Conservation (phyloP, 2,888 invertebrate species). For the Leistus spinibarbis region DNA sequence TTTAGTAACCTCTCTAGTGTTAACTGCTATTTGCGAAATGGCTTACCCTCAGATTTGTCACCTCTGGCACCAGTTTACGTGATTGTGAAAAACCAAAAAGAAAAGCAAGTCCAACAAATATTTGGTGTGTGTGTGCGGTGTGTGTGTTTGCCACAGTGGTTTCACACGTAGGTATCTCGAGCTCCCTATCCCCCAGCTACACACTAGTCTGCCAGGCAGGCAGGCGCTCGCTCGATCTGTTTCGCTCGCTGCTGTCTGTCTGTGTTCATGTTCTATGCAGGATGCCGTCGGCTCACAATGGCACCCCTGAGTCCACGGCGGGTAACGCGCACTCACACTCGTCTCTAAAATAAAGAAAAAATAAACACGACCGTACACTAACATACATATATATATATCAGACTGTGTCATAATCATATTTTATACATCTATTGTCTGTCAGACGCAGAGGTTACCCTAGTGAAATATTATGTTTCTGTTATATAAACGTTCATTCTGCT, state of each 20-base stretch:
- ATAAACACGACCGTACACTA: constrained; percentile 18
- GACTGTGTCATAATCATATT: constrained; percentile 34
- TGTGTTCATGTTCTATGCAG: constrained; percentile 25
- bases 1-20: too few relatives aligned
- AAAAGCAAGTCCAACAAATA: not conserved
- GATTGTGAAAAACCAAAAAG: not conserved
- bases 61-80: not conserved
- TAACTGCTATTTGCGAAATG: not conserved
- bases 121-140: not conserved
- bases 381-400: constrained; percentile 30
- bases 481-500: not conserved
- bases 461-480: constrained; percentile 19
- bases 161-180: constrained; percentile 16
- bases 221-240: not conserved
- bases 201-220: not conserved
- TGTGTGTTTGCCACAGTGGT: not conserved
- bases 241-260: not conserved
- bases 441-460: constrained; percentile 22
- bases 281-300: constrained; percentile 10
- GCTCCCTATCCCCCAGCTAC: constrained; percentile 1
- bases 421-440: constrained; percentile 35
- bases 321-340: not conserved
- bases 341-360: constrained; percentile 24
- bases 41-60: not conserved
- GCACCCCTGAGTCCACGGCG: constrained; percentile 18